A percentile compares a stretch with the other conserved stretches of the same genome.
phyloP scores from a whole-genome alignment of 2,113 vertebrate species.

The Ploceus nigricollis region DNA sequence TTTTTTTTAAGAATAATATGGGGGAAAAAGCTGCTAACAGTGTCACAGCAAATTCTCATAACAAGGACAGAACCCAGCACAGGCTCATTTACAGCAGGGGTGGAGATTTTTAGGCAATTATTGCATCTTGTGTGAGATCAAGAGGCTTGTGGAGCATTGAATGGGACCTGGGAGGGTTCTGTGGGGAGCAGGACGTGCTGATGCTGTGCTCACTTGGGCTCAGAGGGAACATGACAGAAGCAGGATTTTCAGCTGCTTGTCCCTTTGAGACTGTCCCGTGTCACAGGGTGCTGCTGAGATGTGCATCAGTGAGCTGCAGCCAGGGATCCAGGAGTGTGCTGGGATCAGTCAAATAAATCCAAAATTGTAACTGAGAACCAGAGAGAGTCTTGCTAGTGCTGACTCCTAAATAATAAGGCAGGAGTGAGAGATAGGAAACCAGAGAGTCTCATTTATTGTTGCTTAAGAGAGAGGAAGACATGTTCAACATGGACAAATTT shows the following conservation, averaged over 20 bases:
- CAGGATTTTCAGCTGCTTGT: background rate
- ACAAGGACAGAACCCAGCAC: background rate
- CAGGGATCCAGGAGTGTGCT: background rate
- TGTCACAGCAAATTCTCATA: background rate
- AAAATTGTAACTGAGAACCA: background rate
- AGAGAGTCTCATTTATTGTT: background rate
- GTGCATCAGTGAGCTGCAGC: background rate
- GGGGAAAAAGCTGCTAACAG: background rate
- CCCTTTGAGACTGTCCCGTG: background rate
- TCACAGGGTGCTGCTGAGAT: background rate
- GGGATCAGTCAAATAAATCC: background rate
- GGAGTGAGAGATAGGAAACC: background rate
- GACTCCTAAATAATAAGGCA: background rate
- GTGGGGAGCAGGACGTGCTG: accelerated
- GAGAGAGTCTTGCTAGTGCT: background rate
- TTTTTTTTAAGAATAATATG: no score
- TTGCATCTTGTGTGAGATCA: background rate
- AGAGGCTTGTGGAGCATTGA: background rate
- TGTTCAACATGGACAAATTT: background rate
- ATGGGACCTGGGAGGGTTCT: background rate
- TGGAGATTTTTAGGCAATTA: background rate
- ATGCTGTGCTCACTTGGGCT: accelerated
- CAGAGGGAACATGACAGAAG: background rate
- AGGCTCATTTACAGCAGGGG: background rate
- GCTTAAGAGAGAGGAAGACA: background rate